Evolutionary conservation across 1,140 invertebrate species (phyloP).

Genomic region (Thrips palmi): DNA sequence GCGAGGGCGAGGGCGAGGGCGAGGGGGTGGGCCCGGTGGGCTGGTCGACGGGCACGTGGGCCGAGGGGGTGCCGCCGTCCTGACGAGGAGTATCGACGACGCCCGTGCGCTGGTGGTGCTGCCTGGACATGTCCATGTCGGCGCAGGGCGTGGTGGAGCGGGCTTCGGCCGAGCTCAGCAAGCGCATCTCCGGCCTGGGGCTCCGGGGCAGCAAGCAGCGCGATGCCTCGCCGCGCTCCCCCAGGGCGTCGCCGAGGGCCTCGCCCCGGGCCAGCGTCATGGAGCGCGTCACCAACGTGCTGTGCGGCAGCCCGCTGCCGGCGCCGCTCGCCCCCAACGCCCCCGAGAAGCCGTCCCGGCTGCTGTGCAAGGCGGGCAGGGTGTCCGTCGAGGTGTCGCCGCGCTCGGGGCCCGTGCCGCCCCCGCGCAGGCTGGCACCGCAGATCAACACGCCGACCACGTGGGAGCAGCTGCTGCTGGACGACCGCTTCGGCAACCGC

Average conservation of each 20-base stretch:
- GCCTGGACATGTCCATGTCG: no score
- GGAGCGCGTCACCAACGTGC: slow-evolving; percentile 65
- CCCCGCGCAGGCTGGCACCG: slow-evolving; percentile 1
- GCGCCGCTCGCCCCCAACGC: slow-evolving; percentile 17
- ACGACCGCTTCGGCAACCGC: slow-evolving; percentile 62
- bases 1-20: no score
- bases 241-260: slow-evolving; percentile 22
- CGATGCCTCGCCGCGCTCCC: slow-evolving; percentile 3
- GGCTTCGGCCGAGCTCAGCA: slow-evolving; percentile 68
- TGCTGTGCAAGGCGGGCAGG: neutral
- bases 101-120: no score
- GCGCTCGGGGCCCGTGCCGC: slow-evolving; percentile 8
- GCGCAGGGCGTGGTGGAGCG: slow-evolving; percentile 69
- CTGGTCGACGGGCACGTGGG: no score
- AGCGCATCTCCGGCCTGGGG: slow-evolving; percentile 68
- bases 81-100: no score
- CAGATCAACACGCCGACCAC: slow-evolving; percentile 26
- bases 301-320: slow-evolving; percentile 43
- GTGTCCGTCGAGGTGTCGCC: slow-evolving; percentile 8
- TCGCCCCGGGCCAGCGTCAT: slow-evolving; percentile 59
- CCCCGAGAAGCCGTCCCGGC: slow-evolving; percentile 16
- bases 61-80: no score
- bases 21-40: no score
- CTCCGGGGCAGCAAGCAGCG: slow-evolving; percentile 40
- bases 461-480: slow-evolving; percentile 58